phyloP scores from a whole-genome alignment of 2,888 invertebrate species.

The Cheilosia variabilis region DNA sequence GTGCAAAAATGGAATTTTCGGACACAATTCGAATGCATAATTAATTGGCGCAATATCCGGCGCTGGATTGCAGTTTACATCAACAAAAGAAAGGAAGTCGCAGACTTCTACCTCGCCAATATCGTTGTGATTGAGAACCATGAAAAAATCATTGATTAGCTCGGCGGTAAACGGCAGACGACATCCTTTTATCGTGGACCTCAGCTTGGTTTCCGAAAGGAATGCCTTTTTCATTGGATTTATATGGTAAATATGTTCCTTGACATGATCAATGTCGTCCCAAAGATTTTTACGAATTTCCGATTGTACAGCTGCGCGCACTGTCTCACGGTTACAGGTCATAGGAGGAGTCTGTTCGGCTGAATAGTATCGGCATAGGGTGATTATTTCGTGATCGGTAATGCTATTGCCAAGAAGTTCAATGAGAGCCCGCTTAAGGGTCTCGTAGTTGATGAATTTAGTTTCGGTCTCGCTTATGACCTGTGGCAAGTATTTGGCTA shows the following conservation, averaged over 20 bases:
- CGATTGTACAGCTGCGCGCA: constrained; percentile 88
- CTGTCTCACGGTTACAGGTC: constrained; percentile 83
- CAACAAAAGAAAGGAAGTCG: constrained; percentile 89
- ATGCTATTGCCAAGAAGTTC: constrained; percentile 88
- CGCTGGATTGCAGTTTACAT: constrained; percentile 85
- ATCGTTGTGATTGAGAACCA: constrained; percentile 86
- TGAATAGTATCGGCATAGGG: constrained; percentile 89
- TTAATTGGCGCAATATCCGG: constrained; percentile 82
- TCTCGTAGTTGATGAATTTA: constrained; percentile 80
- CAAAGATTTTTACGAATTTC: constrained; percentile 89
- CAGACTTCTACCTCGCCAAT: constrained; percentile 87
- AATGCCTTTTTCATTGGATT: constrained; percentile 86
- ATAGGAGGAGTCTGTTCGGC: constrained; percentile 85
- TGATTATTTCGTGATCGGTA: constrained; percentile 92
- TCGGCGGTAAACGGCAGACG: constrained; percentile 88
- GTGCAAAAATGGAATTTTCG: constrained; percentile 81
- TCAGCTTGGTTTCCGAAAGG: constrained; percentile 86
- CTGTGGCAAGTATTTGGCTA: constrained; percentile 87
- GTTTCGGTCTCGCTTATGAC: constrained; percentile 72
- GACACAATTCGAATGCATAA: constrained; percentile 82
- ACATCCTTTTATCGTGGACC: constrained; percentile 88
- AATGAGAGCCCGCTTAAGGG: constrained; percentile 86
- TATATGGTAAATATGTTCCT: constrained; percentile 86
- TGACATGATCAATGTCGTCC: constrained; percentile 87
- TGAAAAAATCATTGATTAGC: constrained; percentile 88